Evolutionary conservation across 2,888 invertebrate species (phyloP).

Genomic region (Orthosia gracilis): DNA sequence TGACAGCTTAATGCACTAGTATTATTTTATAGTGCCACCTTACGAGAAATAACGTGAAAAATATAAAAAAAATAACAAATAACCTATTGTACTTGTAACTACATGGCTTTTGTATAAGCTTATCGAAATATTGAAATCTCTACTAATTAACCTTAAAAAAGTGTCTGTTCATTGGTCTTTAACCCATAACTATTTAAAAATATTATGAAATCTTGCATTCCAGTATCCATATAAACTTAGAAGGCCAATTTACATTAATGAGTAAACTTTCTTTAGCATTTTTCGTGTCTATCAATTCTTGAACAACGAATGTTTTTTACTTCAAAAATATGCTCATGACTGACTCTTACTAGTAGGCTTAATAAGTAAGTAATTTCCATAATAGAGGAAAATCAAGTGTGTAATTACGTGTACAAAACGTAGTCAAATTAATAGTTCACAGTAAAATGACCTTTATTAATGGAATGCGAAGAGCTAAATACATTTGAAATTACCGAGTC

Average conservation of each 20-base stretch:
- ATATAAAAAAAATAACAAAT: constrained; percentile 15
- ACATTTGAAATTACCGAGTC: constrained; percentile 45
- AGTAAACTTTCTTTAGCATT: background rate
- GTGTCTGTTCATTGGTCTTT: constrained; percentile 48
- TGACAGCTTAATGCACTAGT: background rate
- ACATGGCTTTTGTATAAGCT: constrained; percentile 57
- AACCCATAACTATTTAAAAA: constrained; percentile 29
- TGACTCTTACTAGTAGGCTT: background rate
- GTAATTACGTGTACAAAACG: background rate
- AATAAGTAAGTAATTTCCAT: background rate
- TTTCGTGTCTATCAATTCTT: background rate
- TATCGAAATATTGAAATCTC: constrained; percentile 27
- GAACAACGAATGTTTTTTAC: background rate
- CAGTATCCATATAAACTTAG: constrained; percentile 17
- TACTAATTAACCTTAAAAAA: constrained; percentile 29
- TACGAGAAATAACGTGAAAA: constrained; percentile 22
- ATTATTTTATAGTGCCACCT: constrained; percentile 29
- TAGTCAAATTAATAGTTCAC: background rate
- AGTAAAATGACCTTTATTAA: constrained; percentile 43
- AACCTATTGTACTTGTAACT: constrained; percentile 60
- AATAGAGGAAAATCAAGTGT: background rate
- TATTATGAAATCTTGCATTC: constrained; percentile 46
- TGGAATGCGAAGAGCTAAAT: constrained; percentile 58
- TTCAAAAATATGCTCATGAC: background rate
- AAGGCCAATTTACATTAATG: constrained; percentile 23